Base-by-base conservation (phyloP, 2,113 vertebrate genomes). In the Peromyscus californicus region DNA sequence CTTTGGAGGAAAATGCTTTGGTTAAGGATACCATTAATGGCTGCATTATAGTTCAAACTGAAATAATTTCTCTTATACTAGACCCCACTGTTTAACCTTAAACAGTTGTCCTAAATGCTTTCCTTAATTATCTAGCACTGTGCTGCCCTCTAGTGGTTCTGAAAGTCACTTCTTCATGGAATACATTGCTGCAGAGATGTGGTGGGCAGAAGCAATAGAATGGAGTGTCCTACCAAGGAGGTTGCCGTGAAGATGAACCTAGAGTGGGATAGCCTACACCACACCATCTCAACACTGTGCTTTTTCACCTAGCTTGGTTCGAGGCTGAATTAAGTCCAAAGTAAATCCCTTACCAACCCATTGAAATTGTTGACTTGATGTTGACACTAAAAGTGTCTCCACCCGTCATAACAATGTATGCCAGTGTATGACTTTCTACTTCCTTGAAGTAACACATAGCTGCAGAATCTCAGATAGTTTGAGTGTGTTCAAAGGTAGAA, bases 111-210 rank as follows among this genome's bases (percentile, higher is more conserved):
- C 42, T 22, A n/a, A 93, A 48, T 39, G 67, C 22, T 61, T 89
- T 72, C 15, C 4, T 51, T 61, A 67, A 3, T 97, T 65, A 79
- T 26, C 76, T 4, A 82, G 39, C 95, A n/a, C 2, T 87, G 22
- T 85, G 22, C 90, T 95, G 98, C 98, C 98, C 97, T 97, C 99
- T 99, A 96, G 98, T 93, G 98, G 98, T 42, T 51, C 0, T 39
- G 0, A 45, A 22, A n/a, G 0, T 2, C 76, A 61, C 19, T 96
- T 57, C 61, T 59, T 96, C 39, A 10, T 7, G 48, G 33, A 54
- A 9, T 21, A n/a, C 70, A 39, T 1, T 91, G 65, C 69, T 57
- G 0, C 24, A 63, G 76, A 13, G 51, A 16, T 78, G 89, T 74
- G 33, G 51, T 89, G 51, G 65, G 31, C 67, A 42, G 36, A 57